Base-by-base conservation (phyloP, 2,113 vertebrate species). In the Pterocles burchelli region DNA sequence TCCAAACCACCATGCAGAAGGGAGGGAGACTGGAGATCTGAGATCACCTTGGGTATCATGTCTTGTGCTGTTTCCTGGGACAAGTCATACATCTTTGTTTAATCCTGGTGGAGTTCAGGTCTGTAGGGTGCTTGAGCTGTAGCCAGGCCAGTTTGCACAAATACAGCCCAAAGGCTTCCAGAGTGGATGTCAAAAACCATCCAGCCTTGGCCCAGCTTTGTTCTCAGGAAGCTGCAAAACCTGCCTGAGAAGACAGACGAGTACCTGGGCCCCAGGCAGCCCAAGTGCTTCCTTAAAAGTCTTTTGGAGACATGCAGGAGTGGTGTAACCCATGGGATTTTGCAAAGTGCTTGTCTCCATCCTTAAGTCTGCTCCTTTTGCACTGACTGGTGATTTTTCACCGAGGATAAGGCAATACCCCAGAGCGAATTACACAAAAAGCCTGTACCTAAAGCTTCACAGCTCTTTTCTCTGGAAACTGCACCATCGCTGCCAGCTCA, bases 141-240 rank as follows among this genome's bases (percentile, higher is more conserved):
- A 80, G 58, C 76, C 59, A 84, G 57, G 38, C 28, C 77, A 45
- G 55, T 84, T 80, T 92, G 61, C 76, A 90, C 75, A 80, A 72
- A 45, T n/a, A 73, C 45, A 92, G 59, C 70, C 74, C 77, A 76
- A 73, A 68, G 79, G 45, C 79, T 95, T 65, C 79, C 71, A 79
- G 68, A 36, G 28, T 73, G 45, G 59, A 76, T 86, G 72, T 65
- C 68, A 62, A 18, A 19, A 80, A 84, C 51, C 63, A 86, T 29
- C 55, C 63, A 95, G 68, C 51, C 73, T 51, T 29, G n/a, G 31
- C 0, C 0, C 43, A 54, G 14, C 38, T 74, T 74, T 74, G 7
- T 81, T 91, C 59, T 76, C 46, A 54, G 84, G 81, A 85, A 94
- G 78, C 49, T 96, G 85, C 70, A 96, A 79, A 95, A 95, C 88